These are phyloP conservation scores for Vandiemenella viatica DNA, from an alignment of 2,888 invertebrate species.

Conservation along the genomic window DNA sequence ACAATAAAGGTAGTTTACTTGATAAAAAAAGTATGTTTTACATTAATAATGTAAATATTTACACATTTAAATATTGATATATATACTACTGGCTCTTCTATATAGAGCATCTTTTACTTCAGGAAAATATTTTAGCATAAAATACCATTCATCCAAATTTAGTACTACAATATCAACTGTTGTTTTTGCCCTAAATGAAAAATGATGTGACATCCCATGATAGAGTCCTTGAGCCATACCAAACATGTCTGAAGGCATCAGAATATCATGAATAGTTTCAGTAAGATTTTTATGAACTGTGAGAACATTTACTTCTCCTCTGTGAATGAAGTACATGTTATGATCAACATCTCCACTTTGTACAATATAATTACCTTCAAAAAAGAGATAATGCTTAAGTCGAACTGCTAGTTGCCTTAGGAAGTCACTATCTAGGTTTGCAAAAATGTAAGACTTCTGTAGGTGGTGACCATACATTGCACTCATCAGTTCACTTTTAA, in stretches of 20 bases:
- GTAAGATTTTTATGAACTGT: background rate
- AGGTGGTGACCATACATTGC: slow-evolving; percentile 21
- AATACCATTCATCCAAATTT: background rate
- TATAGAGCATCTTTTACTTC: background rate
- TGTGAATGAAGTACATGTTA: slow-evolving; percentile 22
- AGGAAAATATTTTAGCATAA: background rate
- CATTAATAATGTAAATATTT: too few species aligned
- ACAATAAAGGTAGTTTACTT: too few species aligned
- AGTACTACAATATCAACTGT: background rate
- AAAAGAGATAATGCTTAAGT: slow-evolving; percentile 17
- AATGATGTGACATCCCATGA: slow-evolving; percentile 1
- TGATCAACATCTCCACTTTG: slow-evolving; percentile 20
- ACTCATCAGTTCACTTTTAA: slow-evolving; percentile 20
- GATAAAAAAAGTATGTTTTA: too few species aligned
- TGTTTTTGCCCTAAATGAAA: background rate
- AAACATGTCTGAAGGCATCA: background rate
- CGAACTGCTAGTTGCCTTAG: slow-evolving; percentile 20
- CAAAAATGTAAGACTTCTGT: slow-evolving; percentile 17
- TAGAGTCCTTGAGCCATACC: slow-evolving; percentile 3
- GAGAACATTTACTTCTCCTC: slow-evolving; percentile 17
- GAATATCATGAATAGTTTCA: slow-evolving; percentile 1
- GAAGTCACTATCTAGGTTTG: slow-evolving; percentile 20
- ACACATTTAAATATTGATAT: too few species aligned
- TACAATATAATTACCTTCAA: slow-evolving; percentile 19
- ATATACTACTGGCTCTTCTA: background rate